Evolutionary conservation across 1,140 invertebrate species (phyloP).

Genomic region (Dendrolimus kikuchii): DNA sequence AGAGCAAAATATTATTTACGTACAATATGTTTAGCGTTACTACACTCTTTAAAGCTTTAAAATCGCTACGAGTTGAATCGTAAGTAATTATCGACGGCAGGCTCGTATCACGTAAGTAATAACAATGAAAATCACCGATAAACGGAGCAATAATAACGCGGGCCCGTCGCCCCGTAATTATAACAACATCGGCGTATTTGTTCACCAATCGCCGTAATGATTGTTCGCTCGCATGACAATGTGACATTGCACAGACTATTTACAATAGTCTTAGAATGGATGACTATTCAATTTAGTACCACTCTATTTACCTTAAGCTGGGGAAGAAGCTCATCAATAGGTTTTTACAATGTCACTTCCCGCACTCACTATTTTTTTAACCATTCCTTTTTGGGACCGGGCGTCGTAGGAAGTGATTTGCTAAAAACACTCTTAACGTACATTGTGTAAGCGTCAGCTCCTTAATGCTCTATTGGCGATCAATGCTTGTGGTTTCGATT

Average conservation of each 20-base stretch:
- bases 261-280: constrained; percentile 45
- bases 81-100: constrained; percentile 19
- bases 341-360: constrained; percentile 65
- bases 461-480: constrained; percentile 61
- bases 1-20: too few species aligned
- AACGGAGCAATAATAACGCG: constrained; percentile 29
- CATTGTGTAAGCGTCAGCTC: constrained; percentile 53
- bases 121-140: constrained; percentile 38
- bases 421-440: constrained; percentile 64
- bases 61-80: constrained; percentile 22
- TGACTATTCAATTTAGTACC: constrained; percentile 66
- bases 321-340: constrained; percentile 40
- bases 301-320: constrained; percentile 51
- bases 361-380: constrained; percentile 56
- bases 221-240: constrained; percentile 29
- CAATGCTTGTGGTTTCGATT: constrained; percentile 50
- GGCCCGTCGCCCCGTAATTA: constrained; percentile 25
- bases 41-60: constrained; percentile 6
- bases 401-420: constrained; percentile 61
- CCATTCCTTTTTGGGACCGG: constrained; percentile 36
- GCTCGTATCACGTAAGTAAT: constrained; percentile 23
- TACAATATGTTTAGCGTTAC: too few species aligned
- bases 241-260: constrained; percentile 41
- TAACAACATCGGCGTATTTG: constrained; percentile 37
- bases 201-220: constrained; percentile 29